Evolutionary conservation across 2,797 vertebrate genomes (phyloP).

Genomic region (Urosaurus nigricauda): DNA sequence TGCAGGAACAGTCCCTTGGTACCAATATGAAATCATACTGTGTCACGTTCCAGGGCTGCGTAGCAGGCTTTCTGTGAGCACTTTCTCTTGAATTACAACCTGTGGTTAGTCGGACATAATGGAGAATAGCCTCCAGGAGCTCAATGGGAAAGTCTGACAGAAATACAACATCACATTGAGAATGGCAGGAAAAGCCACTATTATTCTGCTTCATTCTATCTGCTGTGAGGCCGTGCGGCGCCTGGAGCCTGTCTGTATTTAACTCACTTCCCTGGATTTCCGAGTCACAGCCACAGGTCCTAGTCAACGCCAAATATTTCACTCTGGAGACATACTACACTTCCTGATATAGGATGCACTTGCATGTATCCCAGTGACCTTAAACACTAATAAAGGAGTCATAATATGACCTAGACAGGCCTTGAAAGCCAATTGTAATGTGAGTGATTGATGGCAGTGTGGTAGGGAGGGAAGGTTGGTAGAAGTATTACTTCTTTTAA

Average conservation of each 20-base stretch:
- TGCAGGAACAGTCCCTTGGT: conserved; percentile 73
- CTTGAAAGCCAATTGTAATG: conserved; percentile 66
- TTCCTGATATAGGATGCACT: conserved; percentile 95
- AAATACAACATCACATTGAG: conserved; percentile 82
- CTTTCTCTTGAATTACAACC: conserved; percentile 67
- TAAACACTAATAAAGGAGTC: conserved; percentile 88
- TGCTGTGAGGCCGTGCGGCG: conserved; percentile 79
- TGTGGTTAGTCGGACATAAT: conserved; percentile 50
- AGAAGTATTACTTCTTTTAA: conserved; percentile 65
- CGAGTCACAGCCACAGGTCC: conserved; percentile 81
- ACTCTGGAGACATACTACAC: conserved; percentile 83
- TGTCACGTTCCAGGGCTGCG: conserved; percentile 46
- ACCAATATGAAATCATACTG: conserved; percentile 23
- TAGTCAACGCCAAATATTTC: conserved; percentile 86
- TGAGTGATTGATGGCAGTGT: conserved; percentile 59
- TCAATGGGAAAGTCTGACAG: conserved; percentile 78
- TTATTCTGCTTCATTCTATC: conserved; percentile 84
- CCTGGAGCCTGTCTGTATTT: conserved; percentile 85
- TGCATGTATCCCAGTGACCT: conserved; percentile 88
- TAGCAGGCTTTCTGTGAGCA: conserved; percentile 50
- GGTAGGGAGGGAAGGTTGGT: conserved; percentile 24
- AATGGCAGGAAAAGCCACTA: conserved; percentile 89
- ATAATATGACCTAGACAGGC: conserved; percentile 84
- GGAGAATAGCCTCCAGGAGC: conserved; percentile 64
- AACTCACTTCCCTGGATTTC: conserved; percentile 87